Evolutionary conservation across 30 jellyfish, hydroid and myxozoan species (phyloP).

Genomic region (Aurelia aurita): DNA sequence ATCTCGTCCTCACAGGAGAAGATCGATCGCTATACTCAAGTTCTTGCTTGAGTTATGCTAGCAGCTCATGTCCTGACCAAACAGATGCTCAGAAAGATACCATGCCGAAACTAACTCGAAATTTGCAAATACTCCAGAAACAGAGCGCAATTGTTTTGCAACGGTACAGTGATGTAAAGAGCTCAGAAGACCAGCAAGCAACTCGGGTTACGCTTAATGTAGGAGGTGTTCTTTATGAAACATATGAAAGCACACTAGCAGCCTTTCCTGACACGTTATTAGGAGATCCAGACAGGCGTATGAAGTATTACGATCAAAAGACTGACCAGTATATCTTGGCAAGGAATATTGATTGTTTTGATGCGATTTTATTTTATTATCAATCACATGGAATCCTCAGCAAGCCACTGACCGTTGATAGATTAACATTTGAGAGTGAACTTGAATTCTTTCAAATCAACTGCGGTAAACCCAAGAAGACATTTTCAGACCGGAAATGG

Average conservation of each 20-base stretch:
- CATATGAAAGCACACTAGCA: conserved; percentile 31
- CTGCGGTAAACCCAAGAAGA: neutral
- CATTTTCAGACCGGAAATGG: conserved; percentile 39
- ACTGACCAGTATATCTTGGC: conserved; percentile 49
- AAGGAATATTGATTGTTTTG: conserved; percentile 59
- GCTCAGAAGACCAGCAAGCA: neutral
- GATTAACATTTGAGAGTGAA: conserved; percentile 62
- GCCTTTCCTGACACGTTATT: conserved; percentile 79
- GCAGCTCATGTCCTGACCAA: too few species aligned
- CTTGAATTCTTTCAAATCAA: conserved; percentile 65
- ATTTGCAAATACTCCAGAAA: too few species aligned
- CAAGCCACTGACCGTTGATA: conserved; percentile 65
- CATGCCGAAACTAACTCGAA: too few species aligned
- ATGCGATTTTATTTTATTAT: conserved; percentile 82
- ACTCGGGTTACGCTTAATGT: conserved; percentile 21
- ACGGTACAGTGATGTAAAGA: too few species aligned
- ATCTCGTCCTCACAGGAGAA: too few species aligned
- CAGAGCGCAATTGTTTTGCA: too few species aligned
- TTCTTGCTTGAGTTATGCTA: too few species aligned
- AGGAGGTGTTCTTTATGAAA: conserved; percentile 42
- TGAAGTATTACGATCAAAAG: conserved; percentile 27
- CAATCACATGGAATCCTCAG: conserved; percentile 84
- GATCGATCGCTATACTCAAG: too few species aligned
- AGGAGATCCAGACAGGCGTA: conserved; percentile 71
- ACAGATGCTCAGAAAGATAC: too few species aligned